Base-by-base conservation (phyloP, 2,113 vertebrate genomes). In the Rynchops niger region DNA sequence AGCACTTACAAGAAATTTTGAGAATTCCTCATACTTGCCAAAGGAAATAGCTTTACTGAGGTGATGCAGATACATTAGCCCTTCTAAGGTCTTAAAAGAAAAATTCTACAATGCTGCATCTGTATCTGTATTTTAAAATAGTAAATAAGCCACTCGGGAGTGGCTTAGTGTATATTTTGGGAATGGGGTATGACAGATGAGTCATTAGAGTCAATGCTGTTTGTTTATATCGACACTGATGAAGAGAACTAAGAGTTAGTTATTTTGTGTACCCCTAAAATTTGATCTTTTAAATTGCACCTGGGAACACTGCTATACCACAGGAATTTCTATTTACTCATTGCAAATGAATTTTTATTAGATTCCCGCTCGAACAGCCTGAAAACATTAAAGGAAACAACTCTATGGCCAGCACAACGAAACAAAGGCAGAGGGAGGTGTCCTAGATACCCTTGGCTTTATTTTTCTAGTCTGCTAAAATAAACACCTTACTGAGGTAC, bases 31-130 rank as follows among this genome's bases (percentile, higher is more conserved):
- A 19, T 0, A 84, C 80, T 0, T 85, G 86, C 53, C 7, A n/a
- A 77, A 56, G 80, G 62, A 89, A 95, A 66, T 22, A 45, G 73
- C 38, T 65, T 65, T 70, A 50, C 32, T 27, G 72, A 72, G 56
- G 66, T 25, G 73, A 87, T 82, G 70, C 73, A 93, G 83, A 69
- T 69, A 16, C 25, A 85, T 62, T 43, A 91, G 65, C 69, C 61
- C 49, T 74, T 69, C 58, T 38, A 49, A 65, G 47, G 53, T 87
- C 81, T 93, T 92, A 56, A n/a, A 71, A 92, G 95, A 95, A 97
- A 94, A 96, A 96, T 94, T 95, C 95, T 95, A 96, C 97, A 96
- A 91, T 88, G 94, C 96, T 97, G 97, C 95, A 97, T 96, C 96
- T 95, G 95, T 97, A 96, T 96, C 88, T 86, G 21, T 82, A 87